Evolutionary conservation across 92 coral and sea anemone genomes (phyloP), one percentile per base, ranked within the genome.

Genomic region (Anthopleura xanthogrammica): DNA sequence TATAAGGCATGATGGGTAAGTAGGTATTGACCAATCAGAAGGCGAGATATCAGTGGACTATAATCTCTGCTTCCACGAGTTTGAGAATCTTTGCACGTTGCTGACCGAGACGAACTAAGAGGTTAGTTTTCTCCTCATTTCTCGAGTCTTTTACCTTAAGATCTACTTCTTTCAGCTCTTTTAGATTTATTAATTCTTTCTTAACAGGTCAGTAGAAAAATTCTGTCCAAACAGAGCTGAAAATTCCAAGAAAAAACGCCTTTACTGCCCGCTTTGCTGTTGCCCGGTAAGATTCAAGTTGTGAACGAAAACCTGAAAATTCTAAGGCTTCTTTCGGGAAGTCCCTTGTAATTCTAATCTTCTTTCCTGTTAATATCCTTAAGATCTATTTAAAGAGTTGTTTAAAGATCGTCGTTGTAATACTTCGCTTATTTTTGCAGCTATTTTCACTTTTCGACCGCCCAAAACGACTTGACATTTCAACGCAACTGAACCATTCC

Each of bases 1-100:
- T 29, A n/a, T 60, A 70, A 4, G 77, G 84, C 41, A 81, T 46
- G 60, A 42, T 81, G 84, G 84, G 84, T 22, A 81, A 52, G 57
- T 5, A 70, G 6, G 1, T 68, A 68, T 71, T 81, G 75, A 23
- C 84, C 84, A 81, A 81, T 81, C 84, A 81, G 43, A 70, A 54
- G 60, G 41, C 43, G 77, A 40, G 36, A 81, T 70, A 22, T 46
- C 7, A 36, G 14, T 10, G 12, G 9, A 48, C 20, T 16, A 41
- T 24, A 71, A 81, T 22, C 22, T 17, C 19, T 29, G n/a, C 65
- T 23, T 24, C 62, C 84, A 81, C 84, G 84, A 81, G 84, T 68
- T 81, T 42, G 55, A 43, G 29, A 23, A 14, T n/a, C 40, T 46
- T 19, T 68, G 84, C 77, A 41, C 52, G 29, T 16, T 74, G 17